Evolutionary conservation across 2,797 vertebrate genomes (phyloP).

Genomic region (Hapalemur alaotrensis): DNA sequence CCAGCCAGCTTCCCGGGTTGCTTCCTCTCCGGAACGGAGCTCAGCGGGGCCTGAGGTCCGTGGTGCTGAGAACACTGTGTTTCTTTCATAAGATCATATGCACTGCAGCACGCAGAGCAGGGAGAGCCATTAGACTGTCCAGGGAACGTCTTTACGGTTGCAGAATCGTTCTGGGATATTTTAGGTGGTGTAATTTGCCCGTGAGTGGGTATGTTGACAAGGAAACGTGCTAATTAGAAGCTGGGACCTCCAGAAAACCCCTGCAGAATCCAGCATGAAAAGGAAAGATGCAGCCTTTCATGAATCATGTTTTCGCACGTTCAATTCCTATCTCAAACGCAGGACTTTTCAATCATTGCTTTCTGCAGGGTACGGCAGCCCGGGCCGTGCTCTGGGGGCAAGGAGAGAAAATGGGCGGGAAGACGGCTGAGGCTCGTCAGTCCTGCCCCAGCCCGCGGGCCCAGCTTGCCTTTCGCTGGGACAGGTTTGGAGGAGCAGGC

Average conservation of each 20-base stretch:
- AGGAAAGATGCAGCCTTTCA: fast-evolving
- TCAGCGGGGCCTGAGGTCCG: not conserved
- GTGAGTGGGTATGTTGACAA: not conserved
- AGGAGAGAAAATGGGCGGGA: not conserved
- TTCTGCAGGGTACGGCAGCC: fast-evolving
- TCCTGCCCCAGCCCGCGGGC: fast-evolving
- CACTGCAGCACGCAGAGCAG: fast-evolving
- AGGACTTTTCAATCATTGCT: not conserved
- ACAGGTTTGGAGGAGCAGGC: not conserved
- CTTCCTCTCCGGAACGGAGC: not conserved
- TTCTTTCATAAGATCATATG: fast-evolving
- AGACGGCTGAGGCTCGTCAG: fast-evolving
- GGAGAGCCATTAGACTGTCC: too few species aligned
- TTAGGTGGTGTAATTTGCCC: not conserved
- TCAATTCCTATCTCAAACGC: fast-evolving
- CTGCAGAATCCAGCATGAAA: not conserved
- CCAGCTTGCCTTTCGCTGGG: fast-evolving
- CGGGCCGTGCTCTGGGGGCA: fast-evolving
- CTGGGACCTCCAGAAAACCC: not conserved
- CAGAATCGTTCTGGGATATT: not conserved
- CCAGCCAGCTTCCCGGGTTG: fast-evolving
- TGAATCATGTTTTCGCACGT: fast-evolving
- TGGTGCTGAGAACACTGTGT: fast-evolving
- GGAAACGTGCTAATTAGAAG: not conserved
- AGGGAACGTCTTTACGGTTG: not conserved